These are phyloP conservation scores for Myrmecobius fasciatus DNA, from an alignment of 2,113 vertebrate species.

Conservation along the genomic window DNA sequence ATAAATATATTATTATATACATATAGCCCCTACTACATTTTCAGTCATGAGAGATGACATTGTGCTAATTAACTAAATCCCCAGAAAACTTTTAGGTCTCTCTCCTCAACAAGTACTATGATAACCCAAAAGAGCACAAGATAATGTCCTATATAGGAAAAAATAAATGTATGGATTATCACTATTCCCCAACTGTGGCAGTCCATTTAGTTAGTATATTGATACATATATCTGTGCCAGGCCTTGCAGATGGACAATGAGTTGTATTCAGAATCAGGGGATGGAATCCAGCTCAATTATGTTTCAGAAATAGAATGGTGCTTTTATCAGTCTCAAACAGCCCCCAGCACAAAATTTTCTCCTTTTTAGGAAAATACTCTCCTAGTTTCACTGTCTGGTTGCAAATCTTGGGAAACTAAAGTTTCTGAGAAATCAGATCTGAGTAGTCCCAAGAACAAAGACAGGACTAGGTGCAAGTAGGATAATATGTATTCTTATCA, in stretches of 20 bases:
- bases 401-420: neutral
- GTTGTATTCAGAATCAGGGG: neutral
- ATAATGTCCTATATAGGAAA: neutral
- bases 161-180: neutral
- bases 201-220: neutral
- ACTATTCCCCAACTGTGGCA: neutral
- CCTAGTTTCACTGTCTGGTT: neutral
- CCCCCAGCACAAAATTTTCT: neutral
- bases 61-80: neutral
- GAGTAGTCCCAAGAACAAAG: neutral
- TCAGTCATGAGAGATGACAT: neutral
- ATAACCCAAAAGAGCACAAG: neutral
- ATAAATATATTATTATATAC: neutral
- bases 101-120: neutral
- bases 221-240: neutral
- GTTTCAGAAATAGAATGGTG: neutral
- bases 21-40: neutral
- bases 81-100: neutral
- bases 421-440: neutral
- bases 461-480: neutral
- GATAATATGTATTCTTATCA: neutral
- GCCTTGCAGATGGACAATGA: neutral
- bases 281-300: neutral
- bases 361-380: neutral
- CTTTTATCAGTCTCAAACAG: neutral